phyloP scores from a whole-genome alignment of 2,888 invertebrate genomes.

The Scaptomyza cyrtandrae region DNA sequence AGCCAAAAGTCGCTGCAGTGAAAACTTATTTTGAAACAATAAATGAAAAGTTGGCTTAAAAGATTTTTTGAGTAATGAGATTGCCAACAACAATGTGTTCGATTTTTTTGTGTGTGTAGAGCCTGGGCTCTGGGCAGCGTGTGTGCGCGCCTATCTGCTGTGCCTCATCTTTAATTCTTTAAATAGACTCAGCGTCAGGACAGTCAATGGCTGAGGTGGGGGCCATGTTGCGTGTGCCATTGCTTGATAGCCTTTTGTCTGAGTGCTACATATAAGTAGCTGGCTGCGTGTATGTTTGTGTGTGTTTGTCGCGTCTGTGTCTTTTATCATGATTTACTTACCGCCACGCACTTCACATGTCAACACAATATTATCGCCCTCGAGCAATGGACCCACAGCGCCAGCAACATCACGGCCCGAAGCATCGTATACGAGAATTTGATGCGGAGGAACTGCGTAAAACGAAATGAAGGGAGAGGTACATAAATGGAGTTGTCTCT shows the following conservation, averaged over 20 bases:
- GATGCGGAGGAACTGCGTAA: constrained; percentile 93
- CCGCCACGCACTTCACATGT: constrained; percentile 95
- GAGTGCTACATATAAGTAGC: constrained; percentile 80
- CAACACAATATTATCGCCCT: constrained; percentile 91
- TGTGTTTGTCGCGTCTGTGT: constrained; percentile 59
- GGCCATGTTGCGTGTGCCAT: constrained; percentile 58
- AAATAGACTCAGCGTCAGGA: constrained; percentile 67
- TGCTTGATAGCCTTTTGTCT: constrained; percentile 79
- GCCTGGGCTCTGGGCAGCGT: constrained; percentile 25
- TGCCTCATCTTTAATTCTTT: constrained; percentile 78
- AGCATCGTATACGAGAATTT: constrained; percentile 92
- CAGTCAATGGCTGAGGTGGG: constrained; percentile 3
- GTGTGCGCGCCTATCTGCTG: constrained; percentile 64
- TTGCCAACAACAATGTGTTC: not conserved
- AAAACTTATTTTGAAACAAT: not conserved
- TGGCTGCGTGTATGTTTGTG: constrained; percentile 29
- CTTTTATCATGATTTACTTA: constrained; percentile 86
- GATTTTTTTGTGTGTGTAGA: constrained; percentile 1
- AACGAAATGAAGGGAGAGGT: not conserved
- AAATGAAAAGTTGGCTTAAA: not conserved
- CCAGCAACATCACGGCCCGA: constrained; percentile 92
- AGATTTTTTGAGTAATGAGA: too few relatives aligned
- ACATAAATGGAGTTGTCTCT: constrained; percentile 21
- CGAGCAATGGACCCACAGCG: constrained; percentile 92
- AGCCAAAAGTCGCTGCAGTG: not conserved